Evolutionary conservation across 1,140 invertebrate genomes (phyloP).

Genomic region (Latrodectus geometricus): DNA sequence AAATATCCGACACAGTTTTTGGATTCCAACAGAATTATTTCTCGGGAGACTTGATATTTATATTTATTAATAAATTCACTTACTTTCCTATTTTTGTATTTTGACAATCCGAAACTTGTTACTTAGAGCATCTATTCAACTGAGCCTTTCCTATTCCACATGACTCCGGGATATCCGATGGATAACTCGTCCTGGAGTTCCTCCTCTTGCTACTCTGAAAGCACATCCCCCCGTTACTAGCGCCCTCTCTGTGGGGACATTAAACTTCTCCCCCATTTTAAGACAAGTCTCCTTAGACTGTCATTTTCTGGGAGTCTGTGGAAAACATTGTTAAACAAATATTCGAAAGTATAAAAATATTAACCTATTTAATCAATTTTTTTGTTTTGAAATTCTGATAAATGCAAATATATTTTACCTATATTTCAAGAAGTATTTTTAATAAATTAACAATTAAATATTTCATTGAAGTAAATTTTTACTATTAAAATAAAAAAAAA

Average conservation of each 20-base stretch:
- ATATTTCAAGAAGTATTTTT: too few relatives aligned
- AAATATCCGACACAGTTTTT: not conserved
- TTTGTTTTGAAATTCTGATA: too few relatives aligned
- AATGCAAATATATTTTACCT: too few relatives aligned
- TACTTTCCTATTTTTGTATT: too few relatives aligned
- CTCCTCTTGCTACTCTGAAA: slow-evolving; percentile 12
- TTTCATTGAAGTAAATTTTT: too few relatives aligned
- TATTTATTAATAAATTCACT: not conserved
- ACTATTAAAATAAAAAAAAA: too few relatives aligned
- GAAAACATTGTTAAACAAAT: too few relatives aligned
- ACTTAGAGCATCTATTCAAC: not conserved
- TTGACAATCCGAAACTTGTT: too few relatives aligned
- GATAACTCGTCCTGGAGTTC: slow-evolving; percentile 21
- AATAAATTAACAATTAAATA: too few relatives aligned
- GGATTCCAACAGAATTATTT: not conserved
- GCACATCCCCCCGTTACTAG: slow-evolving; percentile 5
- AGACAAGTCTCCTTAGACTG: not conserved
- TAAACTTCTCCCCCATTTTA: not conserved
- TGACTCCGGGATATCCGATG: slow-evolving; percentile 27
- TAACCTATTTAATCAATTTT: too few relatives aligned
- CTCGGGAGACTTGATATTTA: not conserved
- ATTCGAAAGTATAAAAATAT: too few relatives aligned
- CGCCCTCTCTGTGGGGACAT: slow-evolving; percentile 27
- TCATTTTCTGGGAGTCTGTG: too few relatives aligned
- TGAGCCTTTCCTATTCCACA: not conserved